Evolutionary conservation across 2,113 vertebrate species (phyloP).

Genomic region (Boulengeromyrus knoepffleri): DNA sequence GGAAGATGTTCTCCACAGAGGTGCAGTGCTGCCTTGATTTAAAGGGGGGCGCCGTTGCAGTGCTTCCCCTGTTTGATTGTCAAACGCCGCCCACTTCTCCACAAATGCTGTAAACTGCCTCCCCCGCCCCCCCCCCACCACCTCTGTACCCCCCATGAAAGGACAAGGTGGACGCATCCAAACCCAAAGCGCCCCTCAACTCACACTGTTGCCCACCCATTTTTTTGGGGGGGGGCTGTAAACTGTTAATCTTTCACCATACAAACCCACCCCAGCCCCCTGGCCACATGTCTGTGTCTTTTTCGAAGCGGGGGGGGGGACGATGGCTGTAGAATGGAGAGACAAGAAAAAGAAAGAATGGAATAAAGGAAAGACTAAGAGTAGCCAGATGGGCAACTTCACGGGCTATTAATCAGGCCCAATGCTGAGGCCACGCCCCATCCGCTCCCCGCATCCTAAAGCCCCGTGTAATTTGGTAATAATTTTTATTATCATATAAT

Average conservation of each 20-base stretch:
- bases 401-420: constrained; percentile 99
- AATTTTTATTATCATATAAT: constrained; percentile 98
- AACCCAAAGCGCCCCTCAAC: constrained; percentile 49
- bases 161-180: constrained; percentile 38
- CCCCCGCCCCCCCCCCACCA: constrained; percentile 52
- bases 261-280: neutral
- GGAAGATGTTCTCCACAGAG: constrained; percentile 39
- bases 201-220: constrained; percentile 26
- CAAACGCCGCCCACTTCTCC: constrained; percentile 47
- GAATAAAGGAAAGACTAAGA: constrained; percentile 56
- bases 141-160: constrained; percentile 28
- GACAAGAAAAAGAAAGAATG: constrained; percentile 34
- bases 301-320: constrained; percentile 39
- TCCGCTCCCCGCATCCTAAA: constrained; percentile 81
- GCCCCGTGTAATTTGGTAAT: constrained; percentile 97
- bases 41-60: constrained; percentile 29
- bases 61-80: constrained; percentile 54
- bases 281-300: constrained; percentile 28
- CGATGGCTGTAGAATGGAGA: constrained; percentile 30
- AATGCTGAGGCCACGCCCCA: constrained; percentile 54
- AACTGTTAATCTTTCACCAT: constrained; percentile 66
- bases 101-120: constrained; percentile 21
- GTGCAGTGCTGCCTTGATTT: constrained; percentile 34
- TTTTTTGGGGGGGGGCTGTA: constrained; percentile 37
- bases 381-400: constrained; percentile 97